Evolutionary conservation across 2,113 vertebrate species (phyloP).

Genomic region (Solea senegalensis): DNA sequence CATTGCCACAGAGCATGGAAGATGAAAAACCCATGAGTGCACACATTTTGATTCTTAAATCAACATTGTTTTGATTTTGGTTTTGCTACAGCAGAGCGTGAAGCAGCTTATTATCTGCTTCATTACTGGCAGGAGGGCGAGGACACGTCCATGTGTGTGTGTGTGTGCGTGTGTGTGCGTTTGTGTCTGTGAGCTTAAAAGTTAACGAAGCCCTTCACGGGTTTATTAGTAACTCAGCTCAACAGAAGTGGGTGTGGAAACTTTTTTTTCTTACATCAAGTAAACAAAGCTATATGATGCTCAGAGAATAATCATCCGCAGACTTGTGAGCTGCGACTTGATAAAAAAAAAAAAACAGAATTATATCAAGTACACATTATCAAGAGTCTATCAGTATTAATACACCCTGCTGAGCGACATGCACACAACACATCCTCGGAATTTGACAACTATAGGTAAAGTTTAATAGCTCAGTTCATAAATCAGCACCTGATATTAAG

Average conservation of each 20-base stretch:
- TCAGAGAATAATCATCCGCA: constrained; percentile 20
- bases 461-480: too few relatives aligned
- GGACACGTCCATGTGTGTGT: constrained; percentile 13
- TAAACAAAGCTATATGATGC: constrained; percentile 33
- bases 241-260: constrained; percentile 16
- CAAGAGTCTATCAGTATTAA: background rate
- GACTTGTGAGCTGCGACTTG: background rate
- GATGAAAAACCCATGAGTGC: constrained; percentile 74
- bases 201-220: constrained; percentile 47
- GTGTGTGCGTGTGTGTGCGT: constrained; percentile 15
- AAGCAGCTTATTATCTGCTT: constrained; percentile 81
- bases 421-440: background rate
- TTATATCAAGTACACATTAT: background rate
- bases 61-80: constrained; percentile 80
- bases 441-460: too few relatives aligned
- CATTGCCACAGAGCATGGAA: constrained; percentile 65
- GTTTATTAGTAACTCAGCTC: constrained; percentile 24
- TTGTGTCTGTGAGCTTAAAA: constrained; percentile 21
- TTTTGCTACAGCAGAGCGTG: constrained; percentile 79
- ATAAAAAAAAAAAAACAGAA: constrained; percentile 6
- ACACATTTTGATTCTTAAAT: constrained; percentile 78
- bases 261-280: constrained; percentile 4
- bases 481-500: too few relatives aligned
- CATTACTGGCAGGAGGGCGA: constrained; percentile 71
- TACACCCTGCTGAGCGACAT: background rate